These are phyloP conservation scores for Ichneumoninae sp. DNA, from an alignment of 2,888 invertebrate species.

Conservation along the genomic window DNA sequence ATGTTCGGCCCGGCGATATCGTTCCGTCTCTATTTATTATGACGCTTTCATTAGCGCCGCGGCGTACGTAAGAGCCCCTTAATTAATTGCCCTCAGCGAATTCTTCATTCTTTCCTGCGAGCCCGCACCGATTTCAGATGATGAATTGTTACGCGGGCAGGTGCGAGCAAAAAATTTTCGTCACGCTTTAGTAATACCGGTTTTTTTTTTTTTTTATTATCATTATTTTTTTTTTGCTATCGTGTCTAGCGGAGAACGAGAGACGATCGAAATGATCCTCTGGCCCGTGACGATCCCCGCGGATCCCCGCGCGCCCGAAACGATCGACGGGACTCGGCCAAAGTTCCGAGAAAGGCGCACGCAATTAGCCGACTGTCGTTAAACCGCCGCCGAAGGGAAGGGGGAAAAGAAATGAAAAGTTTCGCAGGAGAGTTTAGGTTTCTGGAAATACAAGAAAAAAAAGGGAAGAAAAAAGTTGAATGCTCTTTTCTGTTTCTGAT, in stretches of 20 bases:
- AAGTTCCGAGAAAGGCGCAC: conserved; percentile 40
- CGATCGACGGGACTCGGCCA: background rate
- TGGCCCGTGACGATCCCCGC: conserved; percentile 1
- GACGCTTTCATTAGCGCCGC: conserved; percentile 32
- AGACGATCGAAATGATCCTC: conserved; percentile 10
- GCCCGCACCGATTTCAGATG: background rate
- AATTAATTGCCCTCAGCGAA: conserved; percentile 38
- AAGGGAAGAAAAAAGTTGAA: conserved; percentile 17
- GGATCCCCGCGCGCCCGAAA: background rate
- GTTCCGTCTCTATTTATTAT: conserved; percentile 35
- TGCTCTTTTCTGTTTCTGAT: background rate
- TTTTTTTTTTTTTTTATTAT: background rate
- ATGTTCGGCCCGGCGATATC: conserved; percentile 40
- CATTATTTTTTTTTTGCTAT: background rate
- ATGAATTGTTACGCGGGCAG: background rate
- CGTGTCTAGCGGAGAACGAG: background rate
- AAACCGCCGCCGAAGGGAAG: background rate
- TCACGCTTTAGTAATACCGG: background rate
- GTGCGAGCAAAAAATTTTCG: background rate
- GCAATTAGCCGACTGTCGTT: conserved; percentile 45
- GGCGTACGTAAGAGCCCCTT: conserved; percentile 42
- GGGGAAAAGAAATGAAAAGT: conserved; percentile 15
- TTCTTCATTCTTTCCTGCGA: conserved; percentile 4
- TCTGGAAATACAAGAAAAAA: background rate
- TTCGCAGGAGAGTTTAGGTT: background rate